Evolutionary conservation across 2,888 invertebrate species (phyloP).

Genomic region (Zeuzera pyrina): DNA sequence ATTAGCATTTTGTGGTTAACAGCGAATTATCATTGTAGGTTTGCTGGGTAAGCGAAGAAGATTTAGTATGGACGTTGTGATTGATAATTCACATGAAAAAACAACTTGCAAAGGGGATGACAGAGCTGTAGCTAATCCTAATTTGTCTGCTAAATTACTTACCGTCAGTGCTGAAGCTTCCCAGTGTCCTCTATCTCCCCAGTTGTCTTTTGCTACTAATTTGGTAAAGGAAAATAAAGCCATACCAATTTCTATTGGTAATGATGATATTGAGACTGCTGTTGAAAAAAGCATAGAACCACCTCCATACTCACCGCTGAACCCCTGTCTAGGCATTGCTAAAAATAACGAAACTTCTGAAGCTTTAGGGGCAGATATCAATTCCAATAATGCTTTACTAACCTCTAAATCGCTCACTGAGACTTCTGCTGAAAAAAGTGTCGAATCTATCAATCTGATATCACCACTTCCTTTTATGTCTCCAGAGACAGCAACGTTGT

Average conservation of each 20-base stretch:
- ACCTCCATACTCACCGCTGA: slow-evolving; percentile 10
- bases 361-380: slow-evolving; percentile 4
- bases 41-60: slow-evolving; percentile 6
- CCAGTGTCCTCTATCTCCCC: slow-evolving; percentile 8
- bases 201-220: slow-evolving; percentile 4
- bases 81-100: slow-evolving; percentile 7
- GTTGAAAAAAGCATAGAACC: slow-evolving; percentile 8
- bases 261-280: slow-evolving; percentile 9
- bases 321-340: slow-evolving; percentile 10
- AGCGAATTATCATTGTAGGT: slow-evolving; percentile 5
- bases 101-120: slow-evolving; percentile 8
- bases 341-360: slow-evolving; percentile 5
- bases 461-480: slow-evolving; percentile 11
- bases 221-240: slow-evolving; percentile 8
- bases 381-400: slow-evolving; percentile 8
- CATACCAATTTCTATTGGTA: slow-evolving; percentile 7
- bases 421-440: slow-evolving; percentile 10
- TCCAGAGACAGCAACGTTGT: slow-evolving; percentile 9
- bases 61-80: slow-evolving; percentile 5
- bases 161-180: slow-evolving; percentile 8
- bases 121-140: slow-evolving; percentile 5
- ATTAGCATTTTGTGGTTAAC: slow-evolving; percentile 7
- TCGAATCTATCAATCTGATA: too few relatives aligned
- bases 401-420: slow-evolving; percentile 4
- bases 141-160: slow-evolving; percentile 9